Base-by-base conservation (phyloP, 2,888 invertebrate genomes). In the Elysia crispata region DNA sequence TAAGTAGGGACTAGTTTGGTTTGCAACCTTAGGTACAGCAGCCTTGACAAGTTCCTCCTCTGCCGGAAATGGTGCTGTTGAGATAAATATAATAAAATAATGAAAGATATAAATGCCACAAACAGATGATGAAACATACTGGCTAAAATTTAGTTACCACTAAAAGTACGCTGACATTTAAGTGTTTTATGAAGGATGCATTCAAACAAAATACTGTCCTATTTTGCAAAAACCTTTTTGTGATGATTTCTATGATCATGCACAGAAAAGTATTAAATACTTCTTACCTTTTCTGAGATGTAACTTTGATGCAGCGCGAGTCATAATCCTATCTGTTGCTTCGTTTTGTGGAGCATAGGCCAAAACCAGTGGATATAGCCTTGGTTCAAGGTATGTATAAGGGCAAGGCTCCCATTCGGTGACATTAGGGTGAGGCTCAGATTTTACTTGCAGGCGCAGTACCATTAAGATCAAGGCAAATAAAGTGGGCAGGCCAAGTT, bases 361-460 rank as follows among this genome's bases (percentile, higher is more conserved):
- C 6, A 90, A 62, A 33, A 76, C 85, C 28, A 83, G 60, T 0
- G 28, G 8, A 20, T 0, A 15, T 3, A 50, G 66, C 8, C n/a
- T 1, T 70, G 69, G 41, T 11, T 54, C 11, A 5, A 79, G 23
- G 6, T 75, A 3, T 18, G 81, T 79, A 25, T 86, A 79, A 11
- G 73, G 49, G 82, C 90, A 91, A 13, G 84, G 77, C 0, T 80
- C 33, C 89, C 89, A 92, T 25, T 82, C 76, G 18, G 85, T 86
- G 13, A 85, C 83, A 66, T 88, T 76, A 6, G 79, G 75, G 84
- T 93, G 91, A 57, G 88, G 86, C 0, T 93, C 93, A 0, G 95
- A 95, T 80, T 94, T 93, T 0, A 96, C 95, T 83, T 95, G 92
- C 84, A 94, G 94, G 62, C 97, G 94, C 77, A 97, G 93, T 15